A percentile compares a stretch with the other conserved stretches of the same genome.
These are phyloP conservation scores for Plotosus lineatus DNA, from an alignment of 2,113 vertebrate genomes.

Conservation along the genomic window DNA sequence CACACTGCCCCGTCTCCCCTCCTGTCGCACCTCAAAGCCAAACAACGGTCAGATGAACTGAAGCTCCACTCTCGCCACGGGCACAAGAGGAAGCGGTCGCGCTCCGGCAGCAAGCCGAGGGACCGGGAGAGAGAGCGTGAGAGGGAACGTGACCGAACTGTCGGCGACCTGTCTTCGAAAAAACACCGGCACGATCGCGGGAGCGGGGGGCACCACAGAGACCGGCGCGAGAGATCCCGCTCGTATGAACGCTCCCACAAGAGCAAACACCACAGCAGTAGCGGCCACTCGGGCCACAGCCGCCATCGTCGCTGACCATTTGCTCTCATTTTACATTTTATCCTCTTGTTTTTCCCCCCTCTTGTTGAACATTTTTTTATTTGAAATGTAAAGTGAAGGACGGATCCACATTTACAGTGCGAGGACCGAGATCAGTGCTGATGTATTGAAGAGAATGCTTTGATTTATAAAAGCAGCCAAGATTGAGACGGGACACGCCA, in stretches of 20 bases:
- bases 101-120: slow-evolving; percentile 85
- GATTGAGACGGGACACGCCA: slow-evolving; percentile 59
- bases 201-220: slow-evolving; percentile 79
- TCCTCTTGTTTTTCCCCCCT: slow-evolving; percentile 37
- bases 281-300: slow-evolving; percentile 88
- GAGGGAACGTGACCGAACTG: slow-evolving; percentile 74
- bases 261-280: slow-evolving; percentile 87
- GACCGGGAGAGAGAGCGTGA: slow-evolving; percentile 72
- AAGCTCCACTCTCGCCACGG: slow-evolving; percentile 82
- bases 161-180: slow-evolving; percentile 79
- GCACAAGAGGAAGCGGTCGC: slow-evolving; percentile 93
- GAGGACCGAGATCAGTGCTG: slow-evolving; percentile 68
- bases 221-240: slow-evolving; percentile 86
- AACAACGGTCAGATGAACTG: slow-evolving; percentile 85
- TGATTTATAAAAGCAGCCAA: slow-evolving; percentile 78
- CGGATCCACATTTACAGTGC: slow-evolving; percentile 78
- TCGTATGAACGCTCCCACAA: slow-evolving; percentile 95
- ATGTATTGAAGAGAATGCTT: slow-evolving; percentile 74
- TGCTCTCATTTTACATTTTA: slow-evolving; percentile 24
- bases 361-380: slow-evolving; percentile 48
- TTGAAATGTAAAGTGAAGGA: slow-evolving; percentile 71
- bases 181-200: slow-evolving; percentile 91
- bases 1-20: slow-evolving; percentile 79
- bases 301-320: slow-evolving; percentile 85
- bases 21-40: slow-evolving; percentile 82